Evolutionary conservation across 2,888 invertebrate genomes (phyloP).

Genomic region (Syrista parreyssii): DNA sequence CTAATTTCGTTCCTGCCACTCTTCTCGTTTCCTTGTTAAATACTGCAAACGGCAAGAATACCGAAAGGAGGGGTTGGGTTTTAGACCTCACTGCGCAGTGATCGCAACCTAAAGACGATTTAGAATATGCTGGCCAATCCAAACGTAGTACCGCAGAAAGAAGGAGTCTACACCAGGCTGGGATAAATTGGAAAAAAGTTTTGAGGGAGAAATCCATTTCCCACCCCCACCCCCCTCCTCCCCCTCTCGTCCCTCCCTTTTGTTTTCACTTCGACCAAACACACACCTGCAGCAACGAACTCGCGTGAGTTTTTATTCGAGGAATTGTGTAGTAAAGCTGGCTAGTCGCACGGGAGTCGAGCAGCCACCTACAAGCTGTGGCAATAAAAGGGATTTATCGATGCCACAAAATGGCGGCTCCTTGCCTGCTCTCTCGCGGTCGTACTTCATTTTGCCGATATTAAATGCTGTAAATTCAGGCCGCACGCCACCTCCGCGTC

Average conservation of each 20-base stretch:
- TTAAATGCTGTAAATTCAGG: slow-evolving; percentile 56
- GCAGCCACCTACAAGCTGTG: slow-evolving; percentile 9
- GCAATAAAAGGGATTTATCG: slow-evolving; percentile 58
- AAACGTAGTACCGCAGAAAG: neutral
- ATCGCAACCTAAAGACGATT: neutral
- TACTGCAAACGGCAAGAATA: neutral
- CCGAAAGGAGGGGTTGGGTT: neutral
- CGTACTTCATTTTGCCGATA: slow-evolving; percentile 57
- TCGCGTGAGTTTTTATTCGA: slow-evolving; percentile 34
- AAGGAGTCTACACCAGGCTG: neutral
- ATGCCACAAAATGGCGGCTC: slow-evolving; percentile 51
- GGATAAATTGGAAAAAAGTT: neutral
- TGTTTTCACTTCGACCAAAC: slow-evolving; percentile 9
- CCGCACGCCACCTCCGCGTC: slow-evolving; percentile 13
- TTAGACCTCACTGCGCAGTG: neutral
- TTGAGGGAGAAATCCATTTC: neutral
- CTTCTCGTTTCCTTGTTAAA: neutral
- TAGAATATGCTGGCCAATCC: neutral
- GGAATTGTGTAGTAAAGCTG: slow-evolving; percentile 13
- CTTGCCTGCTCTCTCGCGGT: slow-evolving; percentile 37
- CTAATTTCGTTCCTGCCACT: neutral
- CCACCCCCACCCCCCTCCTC: neutral
- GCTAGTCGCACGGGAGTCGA: slow-evolving; percentile 21
- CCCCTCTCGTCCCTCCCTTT: slow-evolving; percentile 15
- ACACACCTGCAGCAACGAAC: neutral